Base-by-base conservation (phyloP, 2,797 vertebrate genomes). In the Propithecus deckenii region DNA sequence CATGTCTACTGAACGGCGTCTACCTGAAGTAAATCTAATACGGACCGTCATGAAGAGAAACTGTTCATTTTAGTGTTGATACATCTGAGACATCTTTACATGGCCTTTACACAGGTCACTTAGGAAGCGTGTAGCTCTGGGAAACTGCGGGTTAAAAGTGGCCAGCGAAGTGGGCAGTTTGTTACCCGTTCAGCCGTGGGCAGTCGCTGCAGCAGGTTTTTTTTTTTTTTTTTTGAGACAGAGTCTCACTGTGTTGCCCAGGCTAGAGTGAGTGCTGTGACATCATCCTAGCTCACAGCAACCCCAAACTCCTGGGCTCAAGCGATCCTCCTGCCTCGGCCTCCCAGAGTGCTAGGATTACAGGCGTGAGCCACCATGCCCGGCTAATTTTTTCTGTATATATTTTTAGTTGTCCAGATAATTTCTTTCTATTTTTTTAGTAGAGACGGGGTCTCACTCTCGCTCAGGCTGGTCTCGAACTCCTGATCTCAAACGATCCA, bases 171-270 rank as follows among this genome's bases (percentile, higher is more conserved):
- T 48, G 4, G 71, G 28, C 32, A 7, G 38, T 30, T n/a, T 23
- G n/a, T 1, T 3, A n/a, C 35, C 20, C 0, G 0, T 52, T 12
- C 11, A 7, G 23, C 48, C 17, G 6, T 4, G 0, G 48, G 72
- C 35, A 12, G 22, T 32, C 14, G 30, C 71, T 35, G 3, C 4
- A n/a, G 17, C 30, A 0, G 41, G 18, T 41, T 41, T 41, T 41
- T 59, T 28, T 72, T 12, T 10, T 41, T 55, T 55, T 28, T 23
- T 50, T 79, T 86, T 86, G 67, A 69, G 67, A 38, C 10, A 3
- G 10, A 69, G 67, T 23, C 67, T 69, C 0, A 0, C 65, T 69
- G 18, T 69, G 35, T 38, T 20, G 5, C 65, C 5, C 67, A 69
- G 67, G 35, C 35, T 69, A 0, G 43, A 43, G 43, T 43, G 4